phyloP scores from a whole-genome alignment of 2,113 vertebrate species.

The Bubo scandiacus region DNA sequence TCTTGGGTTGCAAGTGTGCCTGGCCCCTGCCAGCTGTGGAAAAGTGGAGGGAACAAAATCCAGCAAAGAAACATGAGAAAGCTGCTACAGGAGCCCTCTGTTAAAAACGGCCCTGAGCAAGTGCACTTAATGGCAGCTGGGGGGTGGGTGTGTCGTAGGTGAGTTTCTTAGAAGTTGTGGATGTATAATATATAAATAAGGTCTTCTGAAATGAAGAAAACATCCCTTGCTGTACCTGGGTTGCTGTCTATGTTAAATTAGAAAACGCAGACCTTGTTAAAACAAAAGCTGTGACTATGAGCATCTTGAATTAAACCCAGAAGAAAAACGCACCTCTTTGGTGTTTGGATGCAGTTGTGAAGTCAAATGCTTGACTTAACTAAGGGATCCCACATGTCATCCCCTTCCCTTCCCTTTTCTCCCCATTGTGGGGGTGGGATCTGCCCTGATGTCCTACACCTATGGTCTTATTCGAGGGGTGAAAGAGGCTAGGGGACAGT shows the following conservation, averaged over 20 bases:
- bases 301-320: too few relatives aligned
- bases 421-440: rapidly evolving
- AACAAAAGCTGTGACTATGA: neutral
- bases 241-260: neutral
- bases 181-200: neutral
- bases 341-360: neutral
- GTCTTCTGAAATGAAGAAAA: neutral
- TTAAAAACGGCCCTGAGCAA: neutral
- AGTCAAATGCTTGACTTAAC: neutral
- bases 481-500: too few relatives aligned
- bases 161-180: neutral
- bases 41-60: neutral
- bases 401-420: neutral
- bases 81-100: neutral
- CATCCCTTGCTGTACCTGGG: neutral
- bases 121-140: neutral
- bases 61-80: neutral
- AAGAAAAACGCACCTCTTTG: neutral
- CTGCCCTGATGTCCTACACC: neutral
- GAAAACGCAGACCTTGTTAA: neutral
- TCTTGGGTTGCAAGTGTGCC: neutral
- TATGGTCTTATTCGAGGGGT: neutral
- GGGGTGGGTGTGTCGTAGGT: neutral
- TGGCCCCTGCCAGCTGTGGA: neutral
- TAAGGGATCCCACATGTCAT: rapidly evolving